Evolutionary conservation across 2,888 invertebrate species (phyloP).

Genomic region (Ormyrus nitidulus): DNA sequence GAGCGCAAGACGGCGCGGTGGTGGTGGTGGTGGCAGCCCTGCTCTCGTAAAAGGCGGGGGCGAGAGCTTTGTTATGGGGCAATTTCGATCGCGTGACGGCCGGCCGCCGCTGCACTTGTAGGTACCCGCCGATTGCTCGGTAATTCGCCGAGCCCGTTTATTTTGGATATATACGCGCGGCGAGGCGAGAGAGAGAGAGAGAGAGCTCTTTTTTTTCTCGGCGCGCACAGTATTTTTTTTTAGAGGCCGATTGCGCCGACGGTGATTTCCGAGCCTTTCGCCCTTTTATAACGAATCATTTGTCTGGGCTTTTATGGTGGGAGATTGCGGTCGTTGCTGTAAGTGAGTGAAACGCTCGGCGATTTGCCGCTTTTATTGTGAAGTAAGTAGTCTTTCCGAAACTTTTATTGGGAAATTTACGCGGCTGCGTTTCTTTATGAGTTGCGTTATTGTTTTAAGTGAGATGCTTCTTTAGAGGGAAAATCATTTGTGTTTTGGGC

Average conservation of each 20-base stretch:
- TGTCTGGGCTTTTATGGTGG: neutral
- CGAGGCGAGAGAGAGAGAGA: no score
- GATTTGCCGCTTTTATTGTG: no score
- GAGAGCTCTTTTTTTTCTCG: neutral
- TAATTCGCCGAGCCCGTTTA: constrained; percentile 67
- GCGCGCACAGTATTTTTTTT: neutral
- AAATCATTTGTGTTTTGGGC: no score
- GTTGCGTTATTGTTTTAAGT: no score
- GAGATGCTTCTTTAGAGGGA: no score
- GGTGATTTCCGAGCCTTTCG: neutral
- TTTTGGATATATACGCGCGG: constrained; percentile 55
- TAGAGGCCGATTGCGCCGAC: neutral
- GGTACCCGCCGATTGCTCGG: constrained; percentile 63
- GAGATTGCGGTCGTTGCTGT: neutral
- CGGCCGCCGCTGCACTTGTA: constrained; percentile 45
- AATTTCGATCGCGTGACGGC: constrained; percentile 72
- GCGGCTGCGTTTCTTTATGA: no score
- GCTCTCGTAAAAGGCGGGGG: constrained; percentile 23
- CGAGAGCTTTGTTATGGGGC: constrained; percentile 61
- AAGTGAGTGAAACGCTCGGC: no score
- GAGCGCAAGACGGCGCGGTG: constrained; percentile 8
- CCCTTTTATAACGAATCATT: neutral
- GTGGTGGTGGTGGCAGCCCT: neutral
- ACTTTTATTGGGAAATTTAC: no score
- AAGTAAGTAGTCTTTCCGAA: no score